Conservation (phyloP, 2,888 invertebrate genomes). For the Cancer borealis region DNA sequence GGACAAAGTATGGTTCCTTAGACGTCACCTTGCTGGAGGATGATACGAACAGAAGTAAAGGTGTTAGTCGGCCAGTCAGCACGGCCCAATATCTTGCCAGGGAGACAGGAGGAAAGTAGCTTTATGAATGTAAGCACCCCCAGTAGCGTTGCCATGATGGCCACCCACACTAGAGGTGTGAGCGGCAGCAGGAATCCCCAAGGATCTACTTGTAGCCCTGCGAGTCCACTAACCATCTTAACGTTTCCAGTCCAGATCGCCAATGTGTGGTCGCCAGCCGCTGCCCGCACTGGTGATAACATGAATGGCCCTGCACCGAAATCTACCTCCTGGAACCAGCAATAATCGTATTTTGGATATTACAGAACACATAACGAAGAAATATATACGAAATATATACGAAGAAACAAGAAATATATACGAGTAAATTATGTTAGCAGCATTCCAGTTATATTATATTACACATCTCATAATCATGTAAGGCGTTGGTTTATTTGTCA, state of each 20-base stretch:
- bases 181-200: not conserved
- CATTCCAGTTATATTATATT: too few relatives aligned
- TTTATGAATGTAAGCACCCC: not conserved
- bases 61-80: not conserved
- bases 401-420: not conserved
- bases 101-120: not conserved
- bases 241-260: not conserved
- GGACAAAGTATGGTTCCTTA: not conserved
- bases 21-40: conserved; percentile 46
- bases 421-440: too few relatives aligned
- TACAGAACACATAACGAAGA: not conserved
- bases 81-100: not conserved
- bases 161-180: not conserved
- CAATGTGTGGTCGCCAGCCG: not conserved
- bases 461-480: too few relatives aligned
- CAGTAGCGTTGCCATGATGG: not conserved
- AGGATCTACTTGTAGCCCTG: not conserved
- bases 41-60: not conserved
- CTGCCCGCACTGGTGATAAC: not conserved
- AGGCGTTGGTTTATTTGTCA: too few relatives aligned
- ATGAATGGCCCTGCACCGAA: not conserved
- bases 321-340: not conserved
- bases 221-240: conserved; percentile 18
- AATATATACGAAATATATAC: not conserved
- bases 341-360: not conserved